Evolutionary conservation across 2,888 invertebrate genomes (phyloP).

Genomic region (Pandemis corylana): DNA sequence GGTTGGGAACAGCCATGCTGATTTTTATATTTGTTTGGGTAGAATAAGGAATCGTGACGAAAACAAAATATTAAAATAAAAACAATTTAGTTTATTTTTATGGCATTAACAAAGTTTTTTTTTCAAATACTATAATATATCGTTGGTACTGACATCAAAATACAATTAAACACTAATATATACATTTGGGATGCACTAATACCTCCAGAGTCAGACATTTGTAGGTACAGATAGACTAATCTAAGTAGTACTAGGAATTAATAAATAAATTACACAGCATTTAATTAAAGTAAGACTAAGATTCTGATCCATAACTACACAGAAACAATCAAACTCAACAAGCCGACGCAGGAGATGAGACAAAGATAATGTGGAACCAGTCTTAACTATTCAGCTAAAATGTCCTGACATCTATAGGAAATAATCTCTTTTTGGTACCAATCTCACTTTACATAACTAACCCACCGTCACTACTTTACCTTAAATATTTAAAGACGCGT

Average conservation of each 20-base stretch:
- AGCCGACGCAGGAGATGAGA: conserved; percentile 52
- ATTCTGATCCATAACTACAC: conserved; percentile 48
- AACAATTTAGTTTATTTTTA: conserved; percentile 81
- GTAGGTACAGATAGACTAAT: conserved; percentile 64
- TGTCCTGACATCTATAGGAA: conserved; percentile 69
- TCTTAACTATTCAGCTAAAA: conserved; percentile 66
- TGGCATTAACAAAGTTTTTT: conserved; percentile 80
- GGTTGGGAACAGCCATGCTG: not conserved
- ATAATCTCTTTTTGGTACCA: conserved; percentile 84
- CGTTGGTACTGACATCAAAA: conserved; percentile 81
- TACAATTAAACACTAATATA: conserved; percentile 73
- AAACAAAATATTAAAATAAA: conserved; percentile 74
- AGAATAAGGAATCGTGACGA: conserved; percentile 43
- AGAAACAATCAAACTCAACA: conserved; percentile 74
- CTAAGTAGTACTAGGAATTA: conserved; percentile 60
- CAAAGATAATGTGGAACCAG: conserved; percentile 58
- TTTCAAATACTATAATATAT: conserved; percentile 76
- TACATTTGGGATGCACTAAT: conserved; percentile 70
- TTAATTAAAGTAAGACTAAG: conserved; percentile 56
- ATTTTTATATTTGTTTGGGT: not conserved
- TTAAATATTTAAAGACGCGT: conserved; percentile 69
- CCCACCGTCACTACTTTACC: conserved; percentile 64
- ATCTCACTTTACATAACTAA: conserved; percentile 80
- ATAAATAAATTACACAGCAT: conserved; percentile 75
- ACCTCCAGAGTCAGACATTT: conserved; percentile 70